A percentile compares a stretch with the other conserved stretches of the same genome.
These are phyloP conservation scores for Bembecia ichneumoniformis DNA, from an alignment of 2,888 invertebrate species.

Conservation along the genomic window DNA sequence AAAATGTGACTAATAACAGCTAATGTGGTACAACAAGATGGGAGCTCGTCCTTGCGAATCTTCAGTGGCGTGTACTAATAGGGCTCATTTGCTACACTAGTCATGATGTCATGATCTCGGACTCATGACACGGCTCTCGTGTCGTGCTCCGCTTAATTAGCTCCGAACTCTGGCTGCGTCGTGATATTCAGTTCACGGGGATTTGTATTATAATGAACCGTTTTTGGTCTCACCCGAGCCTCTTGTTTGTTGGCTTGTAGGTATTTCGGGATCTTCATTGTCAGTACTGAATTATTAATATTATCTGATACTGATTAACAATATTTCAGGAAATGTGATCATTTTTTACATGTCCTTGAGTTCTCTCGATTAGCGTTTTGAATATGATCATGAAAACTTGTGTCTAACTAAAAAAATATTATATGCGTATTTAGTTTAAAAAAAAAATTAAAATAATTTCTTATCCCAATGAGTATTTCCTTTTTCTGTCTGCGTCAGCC, in stretches of 20 bases:
- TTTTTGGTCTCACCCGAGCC: not conserved
- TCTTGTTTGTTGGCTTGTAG: not conserved
- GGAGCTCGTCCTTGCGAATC: constrained; percentile 23
- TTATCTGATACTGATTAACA: too few relatives aligned
- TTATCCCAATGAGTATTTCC: too few relatives aligned
- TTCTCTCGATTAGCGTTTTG: too few relatives aligned
- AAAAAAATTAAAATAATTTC: too few relatives aligned
- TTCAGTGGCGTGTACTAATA: constrained; percentile 47
- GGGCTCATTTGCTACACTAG: constrained; percentile 42
- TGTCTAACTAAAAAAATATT: too few relatives aligned
- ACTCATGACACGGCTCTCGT: constrained; percentile 26
- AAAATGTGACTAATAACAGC: constrained; percentile 28
- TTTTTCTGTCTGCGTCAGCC: too few relatives aligned
- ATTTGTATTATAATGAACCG: not conserved
- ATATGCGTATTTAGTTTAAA: too few relatives aligned
- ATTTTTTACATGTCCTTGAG: too few relatives aligned
- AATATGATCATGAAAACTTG: too few relatives aligned
- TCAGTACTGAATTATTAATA: too few relatives aligned
- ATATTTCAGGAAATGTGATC: too few relatives aligned
- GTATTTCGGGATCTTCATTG: too few relatives aligned
- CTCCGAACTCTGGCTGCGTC: constrained; percentile 26
- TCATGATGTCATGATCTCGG: constrained; percentile 36
- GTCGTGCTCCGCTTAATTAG: constrained; percentile 58
- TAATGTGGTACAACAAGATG: constrained; percentile 26
- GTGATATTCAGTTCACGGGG: constrained; percentile 14